These are phyloP conservation scores for Olivierus martensii DNA, from an alignment of 1,140 invertebrate species.

Conservation along the genomic window DNA sequence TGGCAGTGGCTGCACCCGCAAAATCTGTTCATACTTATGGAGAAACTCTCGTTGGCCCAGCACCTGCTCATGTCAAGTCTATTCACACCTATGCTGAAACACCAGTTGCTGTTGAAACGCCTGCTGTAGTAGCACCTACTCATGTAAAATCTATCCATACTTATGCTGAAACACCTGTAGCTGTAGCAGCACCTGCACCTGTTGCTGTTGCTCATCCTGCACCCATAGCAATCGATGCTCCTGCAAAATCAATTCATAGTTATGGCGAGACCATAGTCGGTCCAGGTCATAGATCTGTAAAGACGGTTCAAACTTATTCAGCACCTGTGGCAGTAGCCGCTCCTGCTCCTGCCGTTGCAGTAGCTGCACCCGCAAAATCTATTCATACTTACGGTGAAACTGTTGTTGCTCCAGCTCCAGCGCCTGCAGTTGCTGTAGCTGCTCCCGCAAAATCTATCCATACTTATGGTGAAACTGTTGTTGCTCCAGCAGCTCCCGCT, in stretches of 20 bases:
- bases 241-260: not conserved
- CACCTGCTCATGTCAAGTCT: conserved; percentile 1
- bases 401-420: conserved; percentile 2
- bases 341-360: conserved; percentile 25
- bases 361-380: not conserved
- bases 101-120: conserved; percentile 5
- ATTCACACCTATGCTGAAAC: not conserved
- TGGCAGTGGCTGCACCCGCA: conserved; percentile 11
- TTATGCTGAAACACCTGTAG: not conserved
- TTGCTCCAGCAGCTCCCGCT: not conserved
- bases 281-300: conserved; percentile 30
- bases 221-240: not conserved
- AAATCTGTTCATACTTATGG: not conserved
- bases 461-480: not conserved
- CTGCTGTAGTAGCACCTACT: not conserved
- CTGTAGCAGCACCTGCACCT: conserved; percentile 2
- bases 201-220: not conserved
- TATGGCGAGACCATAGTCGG: conserved; percentile 35
- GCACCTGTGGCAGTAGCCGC: conserved; percentile 14
- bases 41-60: not conserved
- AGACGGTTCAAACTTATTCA: conserved; percentile 7
- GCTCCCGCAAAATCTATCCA: not conserved
- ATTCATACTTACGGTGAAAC: not conserved
- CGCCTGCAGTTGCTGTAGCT: not conserved
- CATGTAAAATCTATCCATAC: not conserved